Conservation (phyloP, 2,888 invertebrate genomes). For the Chalcis sispes region DNA sequence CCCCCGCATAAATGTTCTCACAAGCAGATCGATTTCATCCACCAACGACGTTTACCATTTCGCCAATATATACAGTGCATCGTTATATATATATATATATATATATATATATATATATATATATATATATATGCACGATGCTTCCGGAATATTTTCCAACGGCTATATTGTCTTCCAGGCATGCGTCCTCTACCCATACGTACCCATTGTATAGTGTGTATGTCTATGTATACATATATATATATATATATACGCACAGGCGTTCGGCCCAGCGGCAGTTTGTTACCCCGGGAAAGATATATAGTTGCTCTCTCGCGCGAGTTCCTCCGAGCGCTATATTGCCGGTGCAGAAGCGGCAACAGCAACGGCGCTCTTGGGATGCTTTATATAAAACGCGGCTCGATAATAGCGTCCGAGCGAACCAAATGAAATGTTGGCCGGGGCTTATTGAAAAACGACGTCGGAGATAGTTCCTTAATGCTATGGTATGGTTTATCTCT, state of each 20-base stretch:
- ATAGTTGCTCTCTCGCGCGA: constrained; percentile 10
- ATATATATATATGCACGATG: no score
- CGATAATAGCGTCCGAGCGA: constrained; percentile 1
- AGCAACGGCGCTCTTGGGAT: constrained; percentile 10
- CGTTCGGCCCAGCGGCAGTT: background rate
- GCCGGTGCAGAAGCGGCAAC: no score
- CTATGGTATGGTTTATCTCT: no score
- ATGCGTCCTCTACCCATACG: background rate
- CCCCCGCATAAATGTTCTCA: background rate
- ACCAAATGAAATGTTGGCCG: constrained; percentile 40
- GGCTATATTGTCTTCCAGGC: background rate
- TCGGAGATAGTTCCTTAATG: constrained; percentile 50
- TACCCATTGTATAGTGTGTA: background rate
- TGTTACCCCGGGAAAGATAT: constrained; percentile 30
- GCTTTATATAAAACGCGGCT: constrained; percentile 31
- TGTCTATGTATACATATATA: background rate
- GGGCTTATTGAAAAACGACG: constrained; percentile 41
- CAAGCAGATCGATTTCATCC: background rate
- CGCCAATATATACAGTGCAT: background rate
- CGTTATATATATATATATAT: no score
- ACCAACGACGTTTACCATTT: no score
- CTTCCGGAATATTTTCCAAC: constrained; percentile 6
- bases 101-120: no score
- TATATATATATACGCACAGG: no score
- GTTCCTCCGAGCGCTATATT: background rate